Conservation (phyloP, 35 echinoderm and acorn worm genomes). For the Patiria miniata region DNA sequence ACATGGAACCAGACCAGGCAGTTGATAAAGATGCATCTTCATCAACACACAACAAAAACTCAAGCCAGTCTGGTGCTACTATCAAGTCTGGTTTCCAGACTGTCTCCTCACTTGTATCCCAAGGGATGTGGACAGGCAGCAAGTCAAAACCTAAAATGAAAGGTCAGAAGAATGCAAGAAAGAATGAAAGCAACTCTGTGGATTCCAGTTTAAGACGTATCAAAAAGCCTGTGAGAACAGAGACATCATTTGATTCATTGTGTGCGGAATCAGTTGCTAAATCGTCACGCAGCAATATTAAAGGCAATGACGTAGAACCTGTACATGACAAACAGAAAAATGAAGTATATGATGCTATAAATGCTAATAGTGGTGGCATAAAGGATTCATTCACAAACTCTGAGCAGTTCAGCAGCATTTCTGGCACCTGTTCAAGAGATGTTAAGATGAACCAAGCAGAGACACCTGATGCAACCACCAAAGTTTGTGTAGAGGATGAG, state of each 20-base stretch:
- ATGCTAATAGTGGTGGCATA: too few species aligned
- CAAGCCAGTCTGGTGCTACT: not conserved
- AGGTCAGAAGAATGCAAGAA: not conserved
- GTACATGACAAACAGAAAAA: not conserved
- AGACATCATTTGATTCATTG: not conserved
- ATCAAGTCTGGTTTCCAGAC: conserved; percentile 20
- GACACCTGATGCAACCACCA: too few species aligned
- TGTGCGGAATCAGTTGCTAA: not conserved
- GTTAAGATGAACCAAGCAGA: too few species aligned
- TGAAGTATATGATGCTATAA: not conserved
- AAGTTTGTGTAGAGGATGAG: too few species aligned
- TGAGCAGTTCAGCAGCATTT: not conserved
- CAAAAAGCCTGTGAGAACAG: not conserved
- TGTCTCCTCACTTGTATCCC: not conserved
- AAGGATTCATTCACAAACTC: not conserved
- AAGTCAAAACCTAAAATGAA: not conserved
- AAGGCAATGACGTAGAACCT: not conserved
- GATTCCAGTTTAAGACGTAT: not conserved
- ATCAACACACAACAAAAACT: too few species aligned
- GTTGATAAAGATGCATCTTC: too few species aligned
- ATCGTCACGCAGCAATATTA: not conserved
- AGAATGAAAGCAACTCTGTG: not conserved
- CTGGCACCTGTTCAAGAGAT: not conserved
- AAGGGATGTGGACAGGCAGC: not conserved
- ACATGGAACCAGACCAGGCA: too few species aligned